Evolutionary conservation across 1,140 invertebrate species (phyloP).

Genomic region (Drosophila baimaii): DNA sequence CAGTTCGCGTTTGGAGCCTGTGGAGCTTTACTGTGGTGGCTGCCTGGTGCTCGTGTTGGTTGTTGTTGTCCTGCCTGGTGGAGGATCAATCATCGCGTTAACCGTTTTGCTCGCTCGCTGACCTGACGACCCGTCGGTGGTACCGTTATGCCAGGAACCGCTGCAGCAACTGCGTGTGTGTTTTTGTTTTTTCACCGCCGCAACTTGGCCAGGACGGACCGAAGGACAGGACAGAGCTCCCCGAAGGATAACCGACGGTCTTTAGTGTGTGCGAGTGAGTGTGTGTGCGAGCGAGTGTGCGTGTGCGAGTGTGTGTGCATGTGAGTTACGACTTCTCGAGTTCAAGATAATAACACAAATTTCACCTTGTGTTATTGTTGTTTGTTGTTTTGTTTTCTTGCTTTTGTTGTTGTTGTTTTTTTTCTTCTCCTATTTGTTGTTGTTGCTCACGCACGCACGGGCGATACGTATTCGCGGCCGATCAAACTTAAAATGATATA

Average conservation of each 20-base stretch:
- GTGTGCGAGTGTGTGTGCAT: not conserved
- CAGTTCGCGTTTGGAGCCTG: not conserved
- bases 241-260: slow-evolving; percentile 6
- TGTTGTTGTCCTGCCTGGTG: not conserved
- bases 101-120: slow-evolving; percentile 12
- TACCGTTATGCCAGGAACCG: slow-evolving; percentile 45
- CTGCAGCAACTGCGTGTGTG: slow-evolving; percentile 36
- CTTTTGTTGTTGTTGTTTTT: slow-evolving; percentile 3
- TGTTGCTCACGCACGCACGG: slow-evolving; percentile 68
- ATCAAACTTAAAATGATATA: slow-evolving; percentile 85
- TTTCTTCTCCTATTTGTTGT: slow-evolving; percentile 4
- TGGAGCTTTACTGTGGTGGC: not conserved
- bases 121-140: slow-evolving; percentile 20
- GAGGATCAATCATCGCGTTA: slow-evolving; percentile 18
- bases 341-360: slow-evolving; percentile 29
- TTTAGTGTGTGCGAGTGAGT: not conserved
- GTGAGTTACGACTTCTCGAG: not conserved
- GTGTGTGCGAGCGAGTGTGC: not conserved
- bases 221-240: slow-evolving; percentile 13
- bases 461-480: slow-evolving; percentile 84
- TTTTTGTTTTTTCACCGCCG: slow-evolving; percentile 39
- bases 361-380: slow-evolving; percentile 16
- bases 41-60: too few relatives aligned
- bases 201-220: slow-evolving; percentile 12
- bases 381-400: slow-evolving; percentile 6